A percentile compares a stretch with the other conserved stretches of the same genome.
phyloP scores from a whole-genome alignment of 2,888 invertebrate genomes.

The Metellina segmentata region DNA sequence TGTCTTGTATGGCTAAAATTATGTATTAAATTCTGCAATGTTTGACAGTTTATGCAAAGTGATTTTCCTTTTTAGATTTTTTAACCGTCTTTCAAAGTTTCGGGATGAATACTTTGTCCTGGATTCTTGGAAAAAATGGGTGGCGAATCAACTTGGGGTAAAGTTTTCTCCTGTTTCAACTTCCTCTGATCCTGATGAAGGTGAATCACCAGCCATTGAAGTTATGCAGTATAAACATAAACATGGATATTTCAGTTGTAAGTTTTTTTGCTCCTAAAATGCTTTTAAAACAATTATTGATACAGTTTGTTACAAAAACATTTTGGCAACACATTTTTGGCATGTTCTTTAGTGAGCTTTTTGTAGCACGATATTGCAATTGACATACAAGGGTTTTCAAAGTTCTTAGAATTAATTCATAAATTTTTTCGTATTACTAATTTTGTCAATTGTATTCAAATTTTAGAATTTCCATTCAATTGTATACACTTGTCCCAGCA shows the following conservation, averaged over 20 bases:
- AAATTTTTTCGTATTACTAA: not conserved
- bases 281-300: not conserved
- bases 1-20: too few species aligned
- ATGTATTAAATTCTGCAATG: not conserved
- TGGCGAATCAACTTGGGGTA: constrained; percentile 14
- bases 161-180: not conserved
- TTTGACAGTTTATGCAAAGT: not conserved
- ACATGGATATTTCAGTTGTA: constrained; percentile 81
- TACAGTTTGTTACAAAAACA: not conserved
- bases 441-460: too few species aligned
- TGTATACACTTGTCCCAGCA: too few species aligned
- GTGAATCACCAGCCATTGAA: constrained; percentile 82
- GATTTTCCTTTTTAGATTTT: constrained; percentile 49
- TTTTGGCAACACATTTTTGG: too few species aligned
- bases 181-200: constrained; percentile 76
- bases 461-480: too few species aligned
- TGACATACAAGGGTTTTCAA: not conserved
- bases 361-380: not conserved
- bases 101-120: constrained; percentile 40
- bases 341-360: too few species aligned
- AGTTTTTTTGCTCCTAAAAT: not conserved
- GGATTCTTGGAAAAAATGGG: constrained; percentile 63
- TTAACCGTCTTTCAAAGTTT: constrained; percentile 51
- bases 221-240: constrained; percentile 80
- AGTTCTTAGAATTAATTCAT: not conserved